Base-by-base conservation (phyloP, 2,113 vertebrate species). In the Prolemur simus region DNA sequence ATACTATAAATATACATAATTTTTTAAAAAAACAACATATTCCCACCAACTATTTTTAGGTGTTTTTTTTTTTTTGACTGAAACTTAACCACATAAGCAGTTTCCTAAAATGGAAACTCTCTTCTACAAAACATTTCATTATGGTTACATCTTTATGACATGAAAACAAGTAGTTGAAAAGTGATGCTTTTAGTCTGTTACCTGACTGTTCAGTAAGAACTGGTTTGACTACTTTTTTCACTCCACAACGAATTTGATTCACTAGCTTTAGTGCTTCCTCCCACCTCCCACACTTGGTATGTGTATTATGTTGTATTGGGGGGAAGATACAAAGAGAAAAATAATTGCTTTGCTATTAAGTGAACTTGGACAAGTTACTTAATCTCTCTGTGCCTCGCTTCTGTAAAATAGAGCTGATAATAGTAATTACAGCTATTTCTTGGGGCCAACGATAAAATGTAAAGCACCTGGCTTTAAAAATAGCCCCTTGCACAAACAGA, bases 71-170 rank as follows among this genome's bases (percentile, higher is more conserved):
- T 84, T 60, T 49, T 76, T 32, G 52, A 54, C 69, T 52, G 20
- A 80, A 49, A 54, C 25, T 66, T 63, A 86, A 91, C 25, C 68
- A 68, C 71, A 71, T 45, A 58, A 29, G 23, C 58, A 56, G n/a
- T 84, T 92, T 95, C 93, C 78, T 74, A 80, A 74, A 83, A 88
- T 54, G 47, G 69, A 12, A 95, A 84, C 42, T 86, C 5, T 58
- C 32, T 68, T 12, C n/a, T 68, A 52, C 1, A 47, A 74, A 86
- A 63, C 49, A 32, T 64, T 71, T 69, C 37, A 15, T 47, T 73
- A 25, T 66, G 82, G 63, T 87, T 77, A 25, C 10, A n/a, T 47
- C 42, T 91, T 76, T 37, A 52, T 47, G 29, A 39, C 39, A 3
- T 68, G 52, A 37, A 23, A 66, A 77, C n/a, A 60, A 0, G 73